A percentile compares a stretch with the other conserved stretches of the same genome.
Conservation (phyloP, 2,888 invertebrate species). For the Pocota personata region DNA sequence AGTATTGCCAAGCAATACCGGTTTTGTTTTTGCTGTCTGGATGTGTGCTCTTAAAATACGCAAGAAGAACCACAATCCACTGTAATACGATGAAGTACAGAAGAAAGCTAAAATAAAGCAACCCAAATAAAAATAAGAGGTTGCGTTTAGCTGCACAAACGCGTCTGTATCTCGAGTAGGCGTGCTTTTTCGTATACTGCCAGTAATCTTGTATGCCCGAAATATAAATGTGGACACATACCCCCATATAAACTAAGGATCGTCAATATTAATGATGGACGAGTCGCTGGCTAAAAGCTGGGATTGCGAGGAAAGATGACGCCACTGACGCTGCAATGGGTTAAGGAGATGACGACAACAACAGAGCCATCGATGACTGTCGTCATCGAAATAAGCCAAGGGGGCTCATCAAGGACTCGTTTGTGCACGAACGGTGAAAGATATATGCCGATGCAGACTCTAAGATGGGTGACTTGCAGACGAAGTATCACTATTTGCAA, state of each 20-base stretch:
- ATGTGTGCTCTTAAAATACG: neutral
- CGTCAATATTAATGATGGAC: neutral
- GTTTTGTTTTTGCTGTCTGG: neutral
- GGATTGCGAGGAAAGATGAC: neutral
- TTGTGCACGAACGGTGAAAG: too few relatives aligned
- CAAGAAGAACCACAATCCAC: neutral
- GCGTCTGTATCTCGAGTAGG: neutral
- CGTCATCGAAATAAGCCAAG: too few relatives aligned
- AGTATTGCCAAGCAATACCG: neutral
- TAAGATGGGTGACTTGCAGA: too few relatives aligned
- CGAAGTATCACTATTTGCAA: too few relatives aligned
- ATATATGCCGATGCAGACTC: too few relatives aligned
- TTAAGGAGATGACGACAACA: too few relatives aligned
- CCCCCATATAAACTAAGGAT: neutral
- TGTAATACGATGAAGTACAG: too few relatives aligned
- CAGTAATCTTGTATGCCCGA: neutral
- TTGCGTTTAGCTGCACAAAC: neutral
- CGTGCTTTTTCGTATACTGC: neutral
- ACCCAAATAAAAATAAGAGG: too few relatives aligned
- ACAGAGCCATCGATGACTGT: too few relatives aligned
- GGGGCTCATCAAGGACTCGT: too few relatives aligned
- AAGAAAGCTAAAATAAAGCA: too few relatives aligned
- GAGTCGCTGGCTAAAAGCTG: neutral
- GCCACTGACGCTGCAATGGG: too few relatives aligned
- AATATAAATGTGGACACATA: conserved; percentile 1